phyloP scores from a whole-genome alignment of 2,888 invertebrate species.

The Calliphora vomitoria region DNA sequence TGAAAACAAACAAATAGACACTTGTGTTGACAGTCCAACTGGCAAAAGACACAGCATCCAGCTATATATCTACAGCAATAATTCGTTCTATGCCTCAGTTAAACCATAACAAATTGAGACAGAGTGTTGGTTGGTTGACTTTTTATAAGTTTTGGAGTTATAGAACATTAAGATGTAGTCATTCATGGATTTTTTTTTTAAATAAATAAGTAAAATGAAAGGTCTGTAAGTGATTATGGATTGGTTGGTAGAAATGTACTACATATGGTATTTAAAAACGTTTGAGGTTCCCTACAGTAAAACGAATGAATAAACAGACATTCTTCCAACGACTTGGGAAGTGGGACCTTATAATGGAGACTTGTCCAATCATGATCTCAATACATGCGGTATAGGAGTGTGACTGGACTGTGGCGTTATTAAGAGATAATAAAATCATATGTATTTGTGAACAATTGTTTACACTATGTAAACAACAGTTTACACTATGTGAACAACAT shows the following conservation, averaged over 20 bases:
- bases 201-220: constrained; percentile 40
- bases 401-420: too few species aligned
- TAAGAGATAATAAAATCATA: too few species aligned
- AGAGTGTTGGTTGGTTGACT: not conserved
- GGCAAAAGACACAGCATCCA: constrained; percentile 40
- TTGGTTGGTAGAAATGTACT: not conserved
- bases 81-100: constrained; percentile 50
- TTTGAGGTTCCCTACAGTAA: not conserved
- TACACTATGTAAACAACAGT: too few species aligned
- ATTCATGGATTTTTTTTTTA: constrained; percentile 52
- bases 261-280: not conserved
- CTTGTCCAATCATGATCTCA: too few species aligned
- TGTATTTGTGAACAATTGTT: too few species aligned
- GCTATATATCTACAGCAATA: not conserved
- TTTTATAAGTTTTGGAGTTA: constrained; percentile 8
- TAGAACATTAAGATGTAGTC: constrained; percentile 53
- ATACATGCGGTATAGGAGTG: too few species aligned
- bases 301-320: too few species aligned
- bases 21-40: constrained; percentile 67
- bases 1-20: constrained; percentile 49
- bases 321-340: too few species aligned
- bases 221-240: constrained; percentile 21
- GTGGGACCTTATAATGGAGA: too few species aligned
- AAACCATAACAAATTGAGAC: constrained; percentile 52
- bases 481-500: too few species aligned